Percentiles rank a stretch among this genome's conserved stretches.
These are phyloP conservation scores for Scyliorhinus canicula DNA, from an alignment of 2,797 vertebrate species.

Conservation along the genomic window DNA sequence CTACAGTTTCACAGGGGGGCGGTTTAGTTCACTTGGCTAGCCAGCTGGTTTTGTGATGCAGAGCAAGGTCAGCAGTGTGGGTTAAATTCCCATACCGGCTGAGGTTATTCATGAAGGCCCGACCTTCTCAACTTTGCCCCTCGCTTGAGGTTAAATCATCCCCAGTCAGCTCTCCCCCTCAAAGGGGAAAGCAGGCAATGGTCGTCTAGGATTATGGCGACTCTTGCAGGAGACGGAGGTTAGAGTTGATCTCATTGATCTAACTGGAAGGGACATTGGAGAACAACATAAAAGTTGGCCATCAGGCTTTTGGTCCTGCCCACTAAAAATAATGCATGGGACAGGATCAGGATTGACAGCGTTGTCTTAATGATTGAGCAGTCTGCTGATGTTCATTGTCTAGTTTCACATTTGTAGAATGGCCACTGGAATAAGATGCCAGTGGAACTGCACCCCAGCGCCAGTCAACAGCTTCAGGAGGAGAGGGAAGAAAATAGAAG, in stretches of 20 bases:
- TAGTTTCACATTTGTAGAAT: neutral
- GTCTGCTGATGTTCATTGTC: neutral
- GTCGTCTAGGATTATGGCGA: too few relatives aligned
- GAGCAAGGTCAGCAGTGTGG: too few relatives aligned
- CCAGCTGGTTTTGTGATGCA: too few relatives aligned
- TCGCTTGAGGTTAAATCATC: too few relatives aligned
- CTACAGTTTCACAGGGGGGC: too few relatives aligned
- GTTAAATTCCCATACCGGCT: too few relatives aligned
- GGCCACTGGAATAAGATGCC: neutral
- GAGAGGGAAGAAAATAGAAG: neutral
- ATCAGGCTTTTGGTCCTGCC: neutral
- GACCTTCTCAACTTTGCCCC: too few relatives aligned
- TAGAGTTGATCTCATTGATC: neutral
- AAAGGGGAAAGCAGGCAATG: too few relatives aligned
- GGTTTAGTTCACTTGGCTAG: too few relatives aligned
- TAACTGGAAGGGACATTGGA: neutral
- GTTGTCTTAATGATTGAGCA: neutral
- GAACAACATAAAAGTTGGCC: neutral
- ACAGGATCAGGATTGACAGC: neutral
- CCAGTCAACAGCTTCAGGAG: neutral
- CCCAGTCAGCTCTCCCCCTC: too few relatives aligned
- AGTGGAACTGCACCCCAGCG: neutral
- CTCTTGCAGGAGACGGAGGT: neutral
- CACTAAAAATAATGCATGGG: neutral
- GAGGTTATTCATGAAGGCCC: too few relatives aligned